Base-by-base conservation (phyloP, 2,113 vertebrate genomes). In the Phaetusa simplex region DNA sequence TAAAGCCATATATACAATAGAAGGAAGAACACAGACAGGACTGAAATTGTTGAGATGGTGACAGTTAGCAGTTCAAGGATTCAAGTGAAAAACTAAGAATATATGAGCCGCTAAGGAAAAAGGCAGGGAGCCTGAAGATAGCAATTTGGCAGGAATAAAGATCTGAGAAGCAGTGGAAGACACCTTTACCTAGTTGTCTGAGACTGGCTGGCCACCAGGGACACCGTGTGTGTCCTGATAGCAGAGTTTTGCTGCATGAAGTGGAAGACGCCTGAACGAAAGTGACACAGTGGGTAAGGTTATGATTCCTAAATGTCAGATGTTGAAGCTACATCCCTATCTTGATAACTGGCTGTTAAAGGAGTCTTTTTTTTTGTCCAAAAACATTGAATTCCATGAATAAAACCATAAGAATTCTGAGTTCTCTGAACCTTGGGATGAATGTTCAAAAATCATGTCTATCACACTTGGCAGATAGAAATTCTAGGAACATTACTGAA, bases 391-490 rank as follows among this genome's bases (percentile, higher is more conserved):
- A 45, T 62, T 71, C 4, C 36, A 18, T 30, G 15, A 85, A 32
- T 1, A 11, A 84, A 59, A 73, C 11, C 8, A 7, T 4, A 66
- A 8, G 8, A 88, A 69, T 70, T 5, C 22, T 45, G 13, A 49
- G 6, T 42, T 85, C 30, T 85, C 20, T 61, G 30, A 19, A 53
- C 30, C 0, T 0, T 16, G 42, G 11, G 12, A 21, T 45, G 21
- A 80, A 32, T 19, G 5, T 67, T 73, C 12, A 73, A 67, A 84
- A 62, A 49, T 36, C 18, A 36, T 3, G 4, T 22, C 24, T 65
- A 59, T 5, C 7, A 32, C 0, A 0, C 10, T 36, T 4, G 40
- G 14, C 24, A 58, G 18, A 20, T 2, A 36, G 52, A 82, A 36
- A 4, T 36, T 4, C 3, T 43, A 22, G 29, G 34, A 66, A 8